Evolutionary conservation across 2,113 vertebrate species (phyloP).

Genomic region (Illadopsis cleaveri): DNA sequence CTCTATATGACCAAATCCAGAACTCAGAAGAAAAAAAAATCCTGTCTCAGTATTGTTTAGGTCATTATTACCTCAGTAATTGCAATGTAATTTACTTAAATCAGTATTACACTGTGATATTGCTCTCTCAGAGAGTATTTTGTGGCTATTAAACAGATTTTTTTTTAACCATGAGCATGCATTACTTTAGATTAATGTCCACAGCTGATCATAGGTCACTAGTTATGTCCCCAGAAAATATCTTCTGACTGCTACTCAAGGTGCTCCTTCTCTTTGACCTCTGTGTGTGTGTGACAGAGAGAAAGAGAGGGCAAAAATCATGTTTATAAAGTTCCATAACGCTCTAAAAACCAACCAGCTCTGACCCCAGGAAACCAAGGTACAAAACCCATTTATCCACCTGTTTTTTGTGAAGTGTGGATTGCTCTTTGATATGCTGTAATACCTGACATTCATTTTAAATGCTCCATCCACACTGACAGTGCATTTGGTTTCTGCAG

Average conservation of each 20-base stretch:
- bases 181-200: neutral
- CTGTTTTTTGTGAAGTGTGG: neutral
- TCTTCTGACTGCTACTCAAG: neutral
- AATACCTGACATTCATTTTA: neutral
- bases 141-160: neutral
- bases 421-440: neutral
- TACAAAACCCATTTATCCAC: neutral
- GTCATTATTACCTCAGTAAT: neutral
- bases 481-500: neutral
- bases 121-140: neutral
- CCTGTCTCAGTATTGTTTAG: neutral
- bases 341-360: neutral
- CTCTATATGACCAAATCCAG: rapidly evolving
- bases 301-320: neutral
- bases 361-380: neutral
- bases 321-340: neutral
- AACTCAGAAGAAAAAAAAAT: neutral
- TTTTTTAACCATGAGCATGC: neutral
- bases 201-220: neutral
- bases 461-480: neutral
- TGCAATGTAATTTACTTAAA: neutral
- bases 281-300: neutral
- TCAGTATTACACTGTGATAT: neutral
- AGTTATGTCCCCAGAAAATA: neutral
- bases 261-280: neutral